These are phyloP conservation scores for Rhineura floridana DNA, from an alignment of 2,113 vertebrate species.

Conservation along the genomic window DNA sequence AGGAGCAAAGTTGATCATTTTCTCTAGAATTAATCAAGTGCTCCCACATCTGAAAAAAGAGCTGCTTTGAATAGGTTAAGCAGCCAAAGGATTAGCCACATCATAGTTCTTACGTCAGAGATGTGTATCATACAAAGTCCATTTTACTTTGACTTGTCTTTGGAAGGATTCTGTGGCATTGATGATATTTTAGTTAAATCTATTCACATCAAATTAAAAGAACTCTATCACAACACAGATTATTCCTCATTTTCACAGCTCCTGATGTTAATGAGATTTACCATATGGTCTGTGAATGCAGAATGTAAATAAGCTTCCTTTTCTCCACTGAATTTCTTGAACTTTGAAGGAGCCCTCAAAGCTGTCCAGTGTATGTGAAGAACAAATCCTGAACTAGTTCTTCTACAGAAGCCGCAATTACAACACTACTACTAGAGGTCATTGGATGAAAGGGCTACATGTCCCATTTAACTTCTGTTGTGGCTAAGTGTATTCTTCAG, in stretches of 20 bases:
- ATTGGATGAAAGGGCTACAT: not conserved
- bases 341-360: fast-evolving
- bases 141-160: not conserved
- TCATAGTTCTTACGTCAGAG: not conserved
- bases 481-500: not conserved
- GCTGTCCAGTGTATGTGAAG: not conserved
- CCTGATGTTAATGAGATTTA: not conserved
- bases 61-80: fast-evolving
- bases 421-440: not conserved
- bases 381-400: not conserved
- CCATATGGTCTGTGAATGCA: not conserved
- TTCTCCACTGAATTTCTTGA: not conserved
- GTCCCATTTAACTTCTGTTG: not conserved
- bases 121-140: not conserved
- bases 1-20: not conserved
- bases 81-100: slow-evolving; percentile 7
- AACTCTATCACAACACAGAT: not conserved
- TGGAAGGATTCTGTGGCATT: slow-evolving; percentile 4
- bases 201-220: not conserved
- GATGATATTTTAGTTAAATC: slow-evolving; percentile 2
- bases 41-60: not conserved
- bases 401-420: not conserved
- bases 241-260: slow-evolving; percentile 14
- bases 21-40: not conserved
- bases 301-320: not conserved